Evolutionary conservation across 2,113 vertebrate genomes (phyloP).

Genomic region (Pseudonaja textilis): DNA sequence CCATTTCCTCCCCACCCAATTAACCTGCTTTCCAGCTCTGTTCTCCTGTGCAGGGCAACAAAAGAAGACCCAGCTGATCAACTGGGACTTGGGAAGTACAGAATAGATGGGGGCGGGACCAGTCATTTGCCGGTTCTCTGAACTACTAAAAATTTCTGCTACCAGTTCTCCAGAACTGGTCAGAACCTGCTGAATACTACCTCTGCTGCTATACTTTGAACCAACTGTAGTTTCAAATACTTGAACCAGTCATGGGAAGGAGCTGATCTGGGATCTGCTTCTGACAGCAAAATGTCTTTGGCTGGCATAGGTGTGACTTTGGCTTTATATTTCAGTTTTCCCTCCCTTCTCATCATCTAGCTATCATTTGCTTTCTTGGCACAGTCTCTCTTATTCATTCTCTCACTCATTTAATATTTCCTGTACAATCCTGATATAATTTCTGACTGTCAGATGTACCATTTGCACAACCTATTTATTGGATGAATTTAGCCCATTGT

Average conservation of each 20-base stretch:
- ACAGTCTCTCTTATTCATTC: not conserved
- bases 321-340: not conserved
- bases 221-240: not conserved
- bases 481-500: constrained; percentile 8
- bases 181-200: too few species aligned
- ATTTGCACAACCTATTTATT: constrained; percentile 8
- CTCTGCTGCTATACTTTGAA: not conserved
- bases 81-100: too few species aligned
- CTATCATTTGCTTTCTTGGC: not conserved
- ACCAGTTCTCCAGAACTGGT: too few species aligned
- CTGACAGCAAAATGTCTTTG: not conserved
- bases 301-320: not conserved
- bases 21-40: too few species aligned
- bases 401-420: not conserved
- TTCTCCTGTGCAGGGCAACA: too few species aligned
- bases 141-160: too few species aligned
- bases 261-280: not conserved
- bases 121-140: too few species aligned
- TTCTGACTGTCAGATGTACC: not conserved
- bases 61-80: too few species aligned
- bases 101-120: too few species aligned
- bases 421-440: not conserved
- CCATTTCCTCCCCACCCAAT: too few species aligned
- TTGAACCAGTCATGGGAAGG: not conserved
- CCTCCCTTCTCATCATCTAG: not conserved